Percentiles rank a stretch among this genome's conserved stretches.
Evolutionary conservation across 2,113 vertebrate genomes (phyloP).

Genomic region (Hippocampus guttulatus): DNA sequence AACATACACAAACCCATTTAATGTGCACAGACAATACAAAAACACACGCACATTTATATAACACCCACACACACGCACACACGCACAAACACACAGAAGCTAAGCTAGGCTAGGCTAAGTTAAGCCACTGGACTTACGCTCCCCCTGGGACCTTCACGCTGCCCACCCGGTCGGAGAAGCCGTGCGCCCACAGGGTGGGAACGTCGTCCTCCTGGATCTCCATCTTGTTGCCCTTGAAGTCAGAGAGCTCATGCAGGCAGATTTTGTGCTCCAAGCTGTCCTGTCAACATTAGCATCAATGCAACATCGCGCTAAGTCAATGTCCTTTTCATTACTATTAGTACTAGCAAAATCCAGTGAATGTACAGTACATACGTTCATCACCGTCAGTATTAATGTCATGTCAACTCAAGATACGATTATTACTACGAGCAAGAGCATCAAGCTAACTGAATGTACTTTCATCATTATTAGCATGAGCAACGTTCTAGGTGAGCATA

Average conservation of each 20-base stretch:
- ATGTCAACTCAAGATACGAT: not conserved
- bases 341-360: not conserved
- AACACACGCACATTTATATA: no score
- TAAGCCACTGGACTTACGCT: constrained; percentile 72
- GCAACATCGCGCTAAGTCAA: not conserved
- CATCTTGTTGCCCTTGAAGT: constrained; percentile 96
- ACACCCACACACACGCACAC: no score
- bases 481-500: no score
- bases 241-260: constrained; percentile 84
- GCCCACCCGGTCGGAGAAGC: constrained; percentile 92
- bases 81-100: not conserved
- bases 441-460: not conserved
- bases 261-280: constrained; percentile 88
- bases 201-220: constrained; percentile 90
- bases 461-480: not conserved
- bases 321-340: not conserved
- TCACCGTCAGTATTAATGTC: not conserved
- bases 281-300: constrained; percentile 51
- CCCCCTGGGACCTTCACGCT: constrained; percentile 87
- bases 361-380: no score
- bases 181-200: constrained; percentile 89
- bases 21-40: no score
- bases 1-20: no score
- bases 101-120: not conserved
- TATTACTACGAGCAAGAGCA: no score